Conservation (phyloP, 2,797 vertebrate genomes). For the Hozukius guyotensis region DNA sequence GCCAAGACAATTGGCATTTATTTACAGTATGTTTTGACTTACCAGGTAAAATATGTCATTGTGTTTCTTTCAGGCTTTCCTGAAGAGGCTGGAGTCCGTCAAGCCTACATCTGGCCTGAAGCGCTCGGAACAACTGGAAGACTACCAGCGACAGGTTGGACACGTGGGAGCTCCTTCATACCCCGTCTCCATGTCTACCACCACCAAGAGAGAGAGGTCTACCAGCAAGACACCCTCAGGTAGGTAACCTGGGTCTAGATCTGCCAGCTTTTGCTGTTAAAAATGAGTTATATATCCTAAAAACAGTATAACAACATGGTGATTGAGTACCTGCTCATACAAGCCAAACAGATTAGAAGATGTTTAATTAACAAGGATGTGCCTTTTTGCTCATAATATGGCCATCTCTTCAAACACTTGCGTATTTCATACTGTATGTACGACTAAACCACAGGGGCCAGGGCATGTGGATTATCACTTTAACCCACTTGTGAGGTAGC, state of each 20-base stretch:
- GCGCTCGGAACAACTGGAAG: conserved; percentile 89
- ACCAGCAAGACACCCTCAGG: conserved; percentile 55
- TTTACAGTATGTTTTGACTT: neutral
- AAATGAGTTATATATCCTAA: neutral
- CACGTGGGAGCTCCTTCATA: conserved; percentile 76
- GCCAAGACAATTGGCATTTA: neutral
- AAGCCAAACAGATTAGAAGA: neutral
- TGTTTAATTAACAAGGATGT: neutral
- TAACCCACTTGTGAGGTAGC: neutral
- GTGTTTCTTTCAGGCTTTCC: conserved; percentile 83
- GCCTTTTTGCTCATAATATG: neutral
- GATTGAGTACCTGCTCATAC: neutral
- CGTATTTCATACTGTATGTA: neutral
- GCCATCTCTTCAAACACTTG: neutral
- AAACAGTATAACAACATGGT: neutral
- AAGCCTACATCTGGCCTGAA: conserved; percentile 90
- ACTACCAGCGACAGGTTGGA: conserved; percentile 88
- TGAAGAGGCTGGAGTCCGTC: conserved; percentile 91
- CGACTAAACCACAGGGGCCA: neutral
- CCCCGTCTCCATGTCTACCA: conserved; percentile 66
- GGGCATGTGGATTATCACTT: neutral
- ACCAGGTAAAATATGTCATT: neutral
- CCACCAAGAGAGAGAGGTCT: conserved; percentile 25
- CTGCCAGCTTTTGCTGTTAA: neutral
- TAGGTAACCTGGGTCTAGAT: conserved; percentile 19